Evolutionary conservation across 2,888 invertebrate genomes (phyloP).

Genomic region (Mamestra brassicae): DNA sequence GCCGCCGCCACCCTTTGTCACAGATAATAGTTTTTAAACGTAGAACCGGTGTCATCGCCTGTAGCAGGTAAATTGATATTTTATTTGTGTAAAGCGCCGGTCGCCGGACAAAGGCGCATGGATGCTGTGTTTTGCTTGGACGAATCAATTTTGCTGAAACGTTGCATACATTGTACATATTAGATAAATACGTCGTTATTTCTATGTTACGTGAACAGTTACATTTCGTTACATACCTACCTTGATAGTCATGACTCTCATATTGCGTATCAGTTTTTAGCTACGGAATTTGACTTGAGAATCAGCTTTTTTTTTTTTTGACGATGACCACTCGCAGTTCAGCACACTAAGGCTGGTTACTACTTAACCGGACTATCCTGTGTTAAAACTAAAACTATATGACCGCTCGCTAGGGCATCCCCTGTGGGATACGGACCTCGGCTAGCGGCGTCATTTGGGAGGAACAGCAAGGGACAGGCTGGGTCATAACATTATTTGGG

Average conservation of each 20-base stretch:
- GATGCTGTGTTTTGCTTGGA: not conserved
- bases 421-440: no score
- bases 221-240: not conserved
- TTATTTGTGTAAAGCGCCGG: constrained; percentile 30
- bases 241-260: not conserved
- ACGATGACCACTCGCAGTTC: no score
- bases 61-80: constrained; percentile 29
- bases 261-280: no score
- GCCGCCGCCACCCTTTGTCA: constrained; percentile 14
- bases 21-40: constrained; percentile 11
- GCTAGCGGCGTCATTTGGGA: no score
- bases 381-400: no score
- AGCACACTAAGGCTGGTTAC: no score
- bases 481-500: no score
- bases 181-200: not conserved
- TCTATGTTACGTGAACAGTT: not conserved
- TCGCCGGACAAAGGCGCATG: not conserved
- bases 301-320: no score
- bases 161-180: constrained; percentile 1
- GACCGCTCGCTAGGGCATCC: no score
- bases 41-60: constrained; percentile 1
- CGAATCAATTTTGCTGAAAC: not conserved
- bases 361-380: no score
- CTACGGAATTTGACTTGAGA: no score
- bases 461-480: no score